phyloP scores from a whole-genome alignment of 2,888 invertebrate species.

The Leptothorax acervorum region DNA sequence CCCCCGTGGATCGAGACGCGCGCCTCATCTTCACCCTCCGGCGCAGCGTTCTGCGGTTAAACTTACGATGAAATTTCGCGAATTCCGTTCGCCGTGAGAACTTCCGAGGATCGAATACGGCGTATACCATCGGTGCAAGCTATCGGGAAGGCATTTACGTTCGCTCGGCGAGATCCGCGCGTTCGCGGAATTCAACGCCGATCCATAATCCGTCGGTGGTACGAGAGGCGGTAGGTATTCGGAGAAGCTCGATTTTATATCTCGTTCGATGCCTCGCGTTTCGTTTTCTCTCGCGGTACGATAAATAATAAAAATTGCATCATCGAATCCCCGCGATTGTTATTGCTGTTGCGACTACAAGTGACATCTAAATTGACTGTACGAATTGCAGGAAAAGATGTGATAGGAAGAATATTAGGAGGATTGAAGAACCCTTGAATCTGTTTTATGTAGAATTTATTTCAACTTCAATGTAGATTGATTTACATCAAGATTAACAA shows the following conservation, averaged over 20 bases:
- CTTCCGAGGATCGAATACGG: slow-evolving; percentile 8
- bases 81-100: slow-evolving; percentile 26
- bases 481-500: not conserved
- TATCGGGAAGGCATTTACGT: slow-evolving; percentile 66
- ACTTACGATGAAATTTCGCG: slow-evolving; percentile 46
- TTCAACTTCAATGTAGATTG: not conserved
- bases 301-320: slow-evolving; percentile 32
- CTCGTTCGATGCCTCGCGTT: slow-evolving; percentile 1
- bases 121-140: not conserved
- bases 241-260: slow-evolving; percentile 14
- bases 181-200: slow-evolving; percentile 36
- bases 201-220: slow-evolving; percentile 60
- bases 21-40: not conserved
- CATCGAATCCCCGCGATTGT: not conserved
- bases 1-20: not conserved
- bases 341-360: not conserved
- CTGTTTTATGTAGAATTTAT: not conserved
- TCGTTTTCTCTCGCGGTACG: not conserved
- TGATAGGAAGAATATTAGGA: not conserved
- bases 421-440: not conserved
- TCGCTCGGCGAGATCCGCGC: slow-evolving; percentile 54
- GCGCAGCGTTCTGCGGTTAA: slow-evolving; percentile 15
- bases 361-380: not conserved
- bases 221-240: not conserved
- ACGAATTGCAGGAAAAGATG: not conserved